phyloP scores from a whole-genome alignment of 1,140 invertebrate genomes.

The Hirudo medicinalis region DNA sequence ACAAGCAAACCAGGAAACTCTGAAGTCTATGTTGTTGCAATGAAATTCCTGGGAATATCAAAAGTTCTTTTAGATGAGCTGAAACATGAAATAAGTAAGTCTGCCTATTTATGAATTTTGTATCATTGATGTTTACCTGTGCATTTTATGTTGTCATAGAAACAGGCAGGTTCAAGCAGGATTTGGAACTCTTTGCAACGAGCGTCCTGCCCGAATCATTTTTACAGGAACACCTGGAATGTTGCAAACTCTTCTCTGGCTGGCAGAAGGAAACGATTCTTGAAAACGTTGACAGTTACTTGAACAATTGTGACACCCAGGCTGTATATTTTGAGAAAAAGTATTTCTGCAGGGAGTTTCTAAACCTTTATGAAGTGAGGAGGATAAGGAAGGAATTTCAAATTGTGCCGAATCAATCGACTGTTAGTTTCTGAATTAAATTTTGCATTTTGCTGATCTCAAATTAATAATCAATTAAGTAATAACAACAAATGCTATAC shows the following conservation, averaged over 20 bases:
- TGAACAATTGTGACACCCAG: too few relatives aligned
- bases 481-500: too few relatives aligned
- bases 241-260: constrained; percentile 33
- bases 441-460: too few relatives aligned
- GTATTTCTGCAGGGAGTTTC: too few relatives aligned
- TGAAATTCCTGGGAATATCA: constrained; percentile 48
- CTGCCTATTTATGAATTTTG: constrained; percentile 17
- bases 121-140: constrained; percentile 10
- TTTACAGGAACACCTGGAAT: constrained; percentile 53
- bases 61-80: constrained; percentile 30
- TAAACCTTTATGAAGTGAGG: too few relatives aligned
- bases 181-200: constrained; percentile 48
- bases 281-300: constrained; percentile 22
- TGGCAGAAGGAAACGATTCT: constrained; percentile 30
- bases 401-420: too few relatives aligned
- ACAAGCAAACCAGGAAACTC: constrained; percentile 87
- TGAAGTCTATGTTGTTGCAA: constrained; percentile 72
- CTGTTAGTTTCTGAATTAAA: too few relatives aligned
- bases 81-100: not conserved
- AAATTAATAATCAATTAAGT: too few relatives aligned
- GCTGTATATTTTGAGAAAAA: too few relatives aligned
- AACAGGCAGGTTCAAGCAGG: constrained; percentile 15
- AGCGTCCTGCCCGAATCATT: constrained; percentile 53
- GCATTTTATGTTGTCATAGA: constrained; percentile 6
- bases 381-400: too few relatives aligned